Conservation (phyloP, 2,888 invertebrate species). For the Girardia tigrina region DNA sequence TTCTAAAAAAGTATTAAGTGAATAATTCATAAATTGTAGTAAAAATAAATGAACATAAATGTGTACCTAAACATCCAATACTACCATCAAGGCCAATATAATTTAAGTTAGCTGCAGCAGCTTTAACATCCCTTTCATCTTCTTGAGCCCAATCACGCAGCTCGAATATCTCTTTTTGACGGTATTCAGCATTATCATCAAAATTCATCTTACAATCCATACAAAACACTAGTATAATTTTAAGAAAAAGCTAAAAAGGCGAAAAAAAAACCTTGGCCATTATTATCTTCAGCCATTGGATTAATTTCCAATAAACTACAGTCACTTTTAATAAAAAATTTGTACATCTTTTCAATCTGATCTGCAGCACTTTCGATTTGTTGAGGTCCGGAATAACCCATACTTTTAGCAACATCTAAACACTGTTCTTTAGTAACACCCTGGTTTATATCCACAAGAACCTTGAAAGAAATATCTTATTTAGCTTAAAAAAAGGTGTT, state of each 20-base stretch:
- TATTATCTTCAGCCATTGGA: conserved; percentile 78
- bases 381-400: conserved; percentile 58
- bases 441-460: conserved; percentile 68
- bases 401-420: conserved; percentile 59
- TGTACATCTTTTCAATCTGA: conserved; percentile 63
- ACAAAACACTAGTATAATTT: conserved; percentile 61
- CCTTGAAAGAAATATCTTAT: conserved; percentile 50
- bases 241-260: conserved; percentile 2
- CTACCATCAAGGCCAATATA: conserved; percentile 84
- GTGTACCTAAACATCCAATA: conserved; percentile 75
- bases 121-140: conserved; percentile 77
- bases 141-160: conserved; percentile 76
- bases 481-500: no score
- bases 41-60: no score
- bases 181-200: conserved; percentile 80
- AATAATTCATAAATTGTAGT: no score
- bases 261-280: conserved; percentile 49
- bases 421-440: conserved; percentile 61
- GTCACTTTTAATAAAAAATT: conserved; percentile 72
- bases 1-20: no score
- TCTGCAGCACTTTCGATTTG: conserved; percentile 29
- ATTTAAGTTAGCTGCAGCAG: conserved; percentile 73
- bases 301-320: conserved; percentile 71
- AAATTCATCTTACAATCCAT: conserved; percentile 86
- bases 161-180: conserved; percentile 70